A percentile compares a stretch with the other conserved stretches of the same genome.
Conservation (phyloP, 2,888 invertebrate genomes). For the Hyppa rectilinea region DNA sequence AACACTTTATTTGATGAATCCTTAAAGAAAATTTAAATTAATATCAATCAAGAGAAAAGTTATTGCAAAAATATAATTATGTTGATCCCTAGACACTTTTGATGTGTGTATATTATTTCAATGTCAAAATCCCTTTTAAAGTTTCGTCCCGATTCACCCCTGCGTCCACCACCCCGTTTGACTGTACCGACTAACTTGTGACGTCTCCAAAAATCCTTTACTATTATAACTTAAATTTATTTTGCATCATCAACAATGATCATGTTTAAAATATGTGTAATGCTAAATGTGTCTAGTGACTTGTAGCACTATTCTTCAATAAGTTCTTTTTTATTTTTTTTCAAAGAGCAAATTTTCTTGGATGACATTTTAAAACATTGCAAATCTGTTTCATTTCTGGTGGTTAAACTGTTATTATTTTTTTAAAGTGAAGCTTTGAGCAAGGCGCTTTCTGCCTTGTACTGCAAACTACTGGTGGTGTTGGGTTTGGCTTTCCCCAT, state of each 20-base stretch:
- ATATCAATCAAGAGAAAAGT: no score
- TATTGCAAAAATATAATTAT: no score
- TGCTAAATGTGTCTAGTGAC: background rate
- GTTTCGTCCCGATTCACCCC: no score
- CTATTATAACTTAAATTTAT: background rate
- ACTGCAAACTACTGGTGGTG: slow-evolving; percentile 96
- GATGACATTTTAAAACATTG: background rate
- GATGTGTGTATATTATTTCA: no score
- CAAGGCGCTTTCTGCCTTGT: slow-evolving; percentile 94
- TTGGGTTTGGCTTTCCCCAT: slow-evolving; percentile 96
- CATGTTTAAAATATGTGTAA: background rate
- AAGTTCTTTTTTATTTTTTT: background rate
- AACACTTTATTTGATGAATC: no score
- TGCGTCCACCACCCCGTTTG: no score
- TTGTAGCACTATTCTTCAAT: background rate
- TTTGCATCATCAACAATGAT: background rate
- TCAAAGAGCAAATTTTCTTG: background rate
- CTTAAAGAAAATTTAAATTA: no score
- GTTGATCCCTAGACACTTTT: no score
- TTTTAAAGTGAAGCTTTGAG: slow-evolving; percentile 92
- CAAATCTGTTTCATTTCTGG: background rate
- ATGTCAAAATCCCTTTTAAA: no score
- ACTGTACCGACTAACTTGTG: no score
- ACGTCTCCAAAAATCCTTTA: background rate
- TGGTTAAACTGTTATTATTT: slow-evolving; percentile 48